A percentile compares a stretch with the other conserved stretches of the same genome.
phyloP scores from a whole-genome alignment of 2,888 invertebrate species.

The Geotrupes spiniger region DNA sequence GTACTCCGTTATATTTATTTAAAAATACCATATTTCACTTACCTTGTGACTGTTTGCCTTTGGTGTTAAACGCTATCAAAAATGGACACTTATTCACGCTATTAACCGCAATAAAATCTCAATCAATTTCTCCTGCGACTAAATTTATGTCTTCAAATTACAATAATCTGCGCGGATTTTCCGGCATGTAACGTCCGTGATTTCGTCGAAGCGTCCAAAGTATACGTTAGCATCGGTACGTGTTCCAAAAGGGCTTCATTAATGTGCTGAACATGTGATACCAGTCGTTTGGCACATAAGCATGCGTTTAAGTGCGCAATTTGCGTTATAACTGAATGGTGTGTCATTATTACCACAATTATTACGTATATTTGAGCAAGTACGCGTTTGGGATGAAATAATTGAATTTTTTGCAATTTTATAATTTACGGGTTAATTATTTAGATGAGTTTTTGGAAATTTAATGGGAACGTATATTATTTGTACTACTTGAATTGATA shows the following conservation, averaged over 20 bases:
- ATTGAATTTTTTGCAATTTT: too few species aligned
- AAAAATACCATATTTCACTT: too few species aligned
- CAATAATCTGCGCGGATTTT: slow-evolving; percentile 4
- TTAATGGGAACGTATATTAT: too few species aligned
- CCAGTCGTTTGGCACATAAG: background rate
- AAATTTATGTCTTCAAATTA: slow-evolving; percentile 11
- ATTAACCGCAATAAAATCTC: slow-evolving; percentile 3
- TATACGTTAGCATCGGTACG: background rate
- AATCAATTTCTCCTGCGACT: slow-evolving; percentile 5
- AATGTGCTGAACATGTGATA: slow-evolving; percentile 2
- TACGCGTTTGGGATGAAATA: too few species aligned
- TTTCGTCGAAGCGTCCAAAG: slow-evolving; percentile 1
- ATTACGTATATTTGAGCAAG: too few species aligned
- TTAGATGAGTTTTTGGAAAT: too few species aligned
- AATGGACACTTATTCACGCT: background rate
- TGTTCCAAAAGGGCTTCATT: slow-evolving; percentile 3
- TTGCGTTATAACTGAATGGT: too few species aligned
- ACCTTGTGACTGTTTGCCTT: background rate
- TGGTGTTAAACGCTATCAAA: slow-evolving; percentile 1
- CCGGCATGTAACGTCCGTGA: background rate
- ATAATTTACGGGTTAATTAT: too few species aligned
- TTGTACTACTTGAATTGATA: too few species aligned
- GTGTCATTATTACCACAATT: too few species aligned
- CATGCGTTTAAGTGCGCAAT: too few species aligned
- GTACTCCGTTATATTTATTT: too few species aligned